These are phyloP conservation scores for Ochotona curzoniae DNA, from an alignment of 2,113 vertebrate genomes.

Conservation along the genomic window DNA sequence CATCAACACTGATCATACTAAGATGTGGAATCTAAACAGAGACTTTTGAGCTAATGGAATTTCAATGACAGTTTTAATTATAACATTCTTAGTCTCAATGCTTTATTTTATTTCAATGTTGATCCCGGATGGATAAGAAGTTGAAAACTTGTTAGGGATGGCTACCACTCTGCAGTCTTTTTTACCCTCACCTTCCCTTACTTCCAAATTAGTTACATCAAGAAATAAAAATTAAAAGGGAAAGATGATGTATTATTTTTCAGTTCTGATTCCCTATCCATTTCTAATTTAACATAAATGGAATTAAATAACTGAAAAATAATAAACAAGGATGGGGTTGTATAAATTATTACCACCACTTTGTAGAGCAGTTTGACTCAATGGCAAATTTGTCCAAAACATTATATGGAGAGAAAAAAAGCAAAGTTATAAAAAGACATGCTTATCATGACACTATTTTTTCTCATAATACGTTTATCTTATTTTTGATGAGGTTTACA, in stretches of 20 bases:
- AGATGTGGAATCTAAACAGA: not conserved
- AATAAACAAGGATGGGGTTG: not conserved
- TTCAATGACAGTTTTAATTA: not conserved
- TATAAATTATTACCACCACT: not conserved
- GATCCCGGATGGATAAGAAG: not conserved
- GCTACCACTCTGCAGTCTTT: not conserved
- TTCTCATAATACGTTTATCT: not conserved
- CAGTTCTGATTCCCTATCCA: not conserved
- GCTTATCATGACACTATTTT: not conserved
- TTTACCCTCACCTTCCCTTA: not conserved
- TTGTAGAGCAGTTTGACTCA: constrained; percentile 43
- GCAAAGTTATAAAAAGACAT: not conserved
- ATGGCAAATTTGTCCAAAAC: constrained; percentile 5
- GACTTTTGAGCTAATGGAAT: not conserved
- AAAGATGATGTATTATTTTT: not conserved
- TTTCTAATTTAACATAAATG: constrained; percentile 6
- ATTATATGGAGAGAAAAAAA: not conserved
- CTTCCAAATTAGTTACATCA: not conserved
- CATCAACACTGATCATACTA: not conserved
- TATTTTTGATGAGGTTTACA: too few relatives aligned
- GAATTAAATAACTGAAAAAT: not conserved
- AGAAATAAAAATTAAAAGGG: not conserved
- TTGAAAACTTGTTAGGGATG: not conserved
- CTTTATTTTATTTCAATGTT: not conserved
- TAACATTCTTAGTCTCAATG: not conserved